Conservation (phyloP, 1,140 invertebrate genomes). For the Panagrolaimus sp. region DNA sequence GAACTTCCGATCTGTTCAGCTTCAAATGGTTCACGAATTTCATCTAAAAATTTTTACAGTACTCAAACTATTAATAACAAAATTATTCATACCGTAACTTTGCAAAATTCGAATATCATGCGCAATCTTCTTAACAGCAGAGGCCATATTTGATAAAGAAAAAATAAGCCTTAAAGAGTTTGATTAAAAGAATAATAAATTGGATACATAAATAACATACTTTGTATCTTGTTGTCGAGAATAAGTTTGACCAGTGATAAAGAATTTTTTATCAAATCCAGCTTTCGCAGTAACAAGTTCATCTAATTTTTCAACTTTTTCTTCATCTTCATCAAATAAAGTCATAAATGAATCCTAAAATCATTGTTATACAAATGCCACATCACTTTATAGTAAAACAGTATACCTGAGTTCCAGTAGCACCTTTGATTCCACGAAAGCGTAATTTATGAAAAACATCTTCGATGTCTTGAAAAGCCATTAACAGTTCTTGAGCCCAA, state of each 20-base stretch:
- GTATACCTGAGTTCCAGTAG: constrained; percentile 68
- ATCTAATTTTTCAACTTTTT: constrained; percentile 72
- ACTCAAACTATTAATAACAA: no score
- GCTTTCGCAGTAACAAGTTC: constrained; percentile 75
- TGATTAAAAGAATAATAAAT: no score
- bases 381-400: no score
- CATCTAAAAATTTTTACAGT: constrained; percentile 56
- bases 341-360: constrained; percentile 80
- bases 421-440: constrained; percentile 95
- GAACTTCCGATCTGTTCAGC: constrained; percentile 72
- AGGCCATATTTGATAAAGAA: constrained; percentile 40
- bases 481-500: constrained; percentile 89
- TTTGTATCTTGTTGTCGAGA: constrained; percentile 80
- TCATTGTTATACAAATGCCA: no score
- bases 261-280: constrained; percentile 70
- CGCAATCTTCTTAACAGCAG: constrained; percentile 47
- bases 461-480: constrained; percentile 70
- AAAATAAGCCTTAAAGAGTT: no score
- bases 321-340: constrained; percentile 71
- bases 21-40: constrained; percentile 96
- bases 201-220: constrained; percentile 68
- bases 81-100: neutral
- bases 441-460: constrained; percentile 67
- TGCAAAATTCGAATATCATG: constrained; percentile 54
- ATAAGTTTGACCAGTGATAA: constrained; percentile 80